These are phyloP conservation scores for Maylandia zebra DNA, from an alignment of 2,113 vertebrate genomes.

Conservation along the genomic window DNA sequence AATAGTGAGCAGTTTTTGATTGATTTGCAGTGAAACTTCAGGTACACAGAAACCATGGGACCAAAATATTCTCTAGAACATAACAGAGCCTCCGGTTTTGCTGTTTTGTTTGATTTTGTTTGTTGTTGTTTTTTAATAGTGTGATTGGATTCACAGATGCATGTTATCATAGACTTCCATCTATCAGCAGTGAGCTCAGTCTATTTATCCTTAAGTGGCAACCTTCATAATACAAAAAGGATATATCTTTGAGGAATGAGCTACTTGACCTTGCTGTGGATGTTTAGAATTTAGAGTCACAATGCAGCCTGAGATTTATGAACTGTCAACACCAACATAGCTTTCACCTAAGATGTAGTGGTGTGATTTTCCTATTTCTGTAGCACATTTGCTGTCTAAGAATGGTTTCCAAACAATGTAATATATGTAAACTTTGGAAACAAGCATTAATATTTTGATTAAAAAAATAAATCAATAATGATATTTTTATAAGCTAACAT, in stretches of 20 bases:
- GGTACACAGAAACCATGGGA: background rate
- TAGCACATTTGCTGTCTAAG: background rate
- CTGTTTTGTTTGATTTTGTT: background rate
- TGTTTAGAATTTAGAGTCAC: conserved; percentile 41
- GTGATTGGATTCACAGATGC: background rate
- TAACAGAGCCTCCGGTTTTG: background rate
- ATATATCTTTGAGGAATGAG: conserved; percentile 40
- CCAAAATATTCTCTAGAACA: background rate
- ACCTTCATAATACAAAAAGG: conserved; percentile 37
- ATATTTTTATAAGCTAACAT: background rate
- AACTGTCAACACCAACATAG: conserved; percentile 2
- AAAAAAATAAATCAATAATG: background rate
- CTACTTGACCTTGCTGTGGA: conserved; percentile 31
- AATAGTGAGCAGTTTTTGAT: background rate
- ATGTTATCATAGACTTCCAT: background rate
- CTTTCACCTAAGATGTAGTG: background rate
- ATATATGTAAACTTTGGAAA: background rate
- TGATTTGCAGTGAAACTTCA: background rate
- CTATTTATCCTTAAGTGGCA: conserved; percentile 11
- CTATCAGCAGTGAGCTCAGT: background rate
- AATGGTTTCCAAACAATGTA: background rate
- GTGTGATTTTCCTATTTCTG: background rate
- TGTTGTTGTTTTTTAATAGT: background rate
- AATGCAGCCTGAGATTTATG: conserved; percentile 33
- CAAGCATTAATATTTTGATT: background rate